Conservation (phyloP, 2,888 invertebrate species). For the Invenusta paracnida region DNA sequence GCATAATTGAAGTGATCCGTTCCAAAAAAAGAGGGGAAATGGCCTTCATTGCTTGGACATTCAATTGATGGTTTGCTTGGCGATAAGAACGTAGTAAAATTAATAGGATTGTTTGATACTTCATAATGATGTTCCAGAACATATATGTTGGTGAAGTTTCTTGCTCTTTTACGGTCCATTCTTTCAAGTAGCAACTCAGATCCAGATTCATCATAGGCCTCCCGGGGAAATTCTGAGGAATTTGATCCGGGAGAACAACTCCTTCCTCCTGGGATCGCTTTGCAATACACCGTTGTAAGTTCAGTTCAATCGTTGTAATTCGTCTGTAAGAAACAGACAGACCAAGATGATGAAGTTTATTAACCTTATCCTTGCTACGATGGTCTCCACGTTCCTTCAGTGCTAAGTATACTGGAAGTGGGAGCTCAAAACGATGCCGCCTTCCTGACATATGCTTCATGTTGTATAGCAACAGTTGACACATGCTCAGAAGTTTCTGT, state of each 20-base stretch:
- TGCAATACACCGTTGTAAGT: neutral
- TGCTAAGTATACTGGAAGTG: neutral
- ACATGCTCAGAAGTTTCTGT: neutral
- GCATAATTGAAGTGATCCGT: conserved; percentile 17
- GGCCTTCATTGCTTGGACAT: conserved; percentile 23
- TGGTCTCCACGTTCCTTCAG: neutral
- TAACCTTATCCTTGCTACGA: neutral
- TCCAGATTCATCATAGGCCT: neutral
- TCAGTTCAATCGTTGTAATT: neutral
- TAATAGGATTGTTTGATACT: conserved; percentile 19
- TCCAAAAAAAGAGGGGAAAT: conserved; percentile 29
- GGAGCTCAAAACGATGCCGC: neutral
- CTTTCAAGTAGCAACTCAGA: neutral
- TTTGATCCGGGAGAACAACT: neutral
- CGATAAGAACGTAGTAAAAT: conserved; percentile 19
- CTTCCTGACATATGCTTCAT: neutral
- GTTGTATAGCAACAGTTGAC: neutral
- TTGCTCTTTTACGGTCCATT: conserved; percentile 10
- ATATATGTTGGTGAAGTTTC: conserved; percentile 22
- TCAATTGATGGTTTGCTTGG: conserved; percentile 19
- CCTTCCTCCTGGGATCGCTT: neutral
- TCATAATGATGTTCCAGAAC: conserved; percentile 19
- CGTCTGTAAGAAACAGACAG: neutral
- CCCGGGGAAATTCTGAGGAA: too few relatives aligned
- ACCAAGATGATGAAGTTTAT: neutral